Conservation (phyloP, 2,113 vertebrate genomes). For the Entomyzon cyanotis region DNA sequence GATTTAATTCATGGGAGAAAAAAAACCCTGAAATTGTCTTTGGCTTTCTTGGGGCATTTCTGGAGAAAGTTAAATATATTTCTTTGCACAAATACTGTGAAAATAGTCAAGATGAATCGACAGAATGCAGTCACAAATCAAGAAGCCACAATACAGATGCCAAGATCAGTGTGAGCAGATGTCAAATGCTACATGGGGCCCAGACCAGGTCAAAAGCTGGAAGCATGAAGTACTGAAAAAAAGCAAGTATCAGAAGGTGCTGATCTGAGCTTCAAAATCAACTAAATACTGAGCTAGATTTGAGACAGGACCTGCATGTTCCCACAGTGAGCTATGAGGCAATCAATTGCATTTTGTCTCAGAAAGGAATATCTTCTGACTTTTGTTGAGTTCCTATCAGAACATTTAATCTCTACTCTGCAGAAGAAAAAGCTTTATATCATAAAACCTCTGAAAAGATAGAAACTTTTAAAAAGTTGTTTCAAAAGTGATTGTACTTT, state of each 20-base stretch:
- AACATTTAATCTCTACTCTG: not conserved
- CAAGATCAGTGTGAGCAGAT: not conserved
- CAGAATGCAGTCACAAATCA: not conserved
- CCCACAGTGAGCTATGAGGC: not conserved
- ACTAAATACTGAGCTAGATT: not conserved
- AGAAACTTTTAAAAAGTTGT: not conserved
- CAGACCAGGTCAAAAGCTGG: not conserved
- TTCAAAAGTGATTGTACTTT: not conserved
- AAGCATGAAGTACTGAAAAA: not conserved
- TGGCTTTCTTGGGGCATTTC: not conserved
- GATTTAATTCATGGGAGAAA: not conserved
- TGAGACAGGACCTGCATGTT: not conserved
- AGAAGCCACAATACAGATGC: not conserved
- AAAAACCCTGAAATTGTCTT: not conserved
- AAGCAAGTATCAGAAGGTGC: not conserved
- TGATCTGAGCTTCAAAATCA: not conserved
- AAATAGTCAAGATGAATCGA: not conserved
- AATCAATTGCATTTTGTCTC: not conserved
- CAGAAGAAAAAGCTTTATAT: not conserved
- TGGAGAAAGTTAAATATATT: not conserved
- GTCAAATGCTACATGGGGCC: not conserved
- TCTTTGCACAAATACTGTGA: not conserved
- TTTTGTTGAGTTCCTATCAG: not conserved
- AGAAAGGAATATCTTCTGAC: not conserved
- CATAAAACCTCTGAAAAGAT: not conserved